Percentiles rank a stretch among this genome's conserved stretches.
Evolutionary conservation across 2,113 vertebrate species (phyloP).

Genomic region (Australoheros scitulus): DNA sequence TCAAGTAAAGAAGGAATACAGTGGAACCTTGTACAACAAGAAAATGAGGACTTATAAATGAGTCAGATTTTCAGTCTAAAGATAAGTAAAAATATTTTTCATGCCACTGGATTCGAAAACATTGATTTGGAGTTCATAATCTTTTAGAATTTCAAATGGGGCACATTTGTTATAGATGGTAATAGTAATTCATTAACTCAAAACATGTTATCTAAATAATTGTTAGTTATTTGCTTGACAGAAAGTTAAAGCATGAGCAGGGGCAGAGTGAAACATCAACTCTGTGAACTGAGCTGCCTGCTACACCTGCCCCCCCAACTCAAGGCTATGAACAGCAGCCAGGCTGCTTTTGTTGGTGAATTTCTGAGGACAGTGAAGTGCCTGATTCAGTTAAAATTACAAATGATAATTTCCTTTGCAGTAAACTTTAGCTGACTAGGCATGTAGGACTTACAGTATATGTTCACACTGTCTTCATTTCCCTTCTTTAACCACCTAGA

Average conservation of each 20-base stretch:
- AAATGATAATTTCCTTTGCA: neutral
- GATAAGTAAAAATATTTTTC: neutral
- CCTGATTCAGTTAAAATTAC: neutral
- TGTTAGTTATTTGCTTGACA: neutral
- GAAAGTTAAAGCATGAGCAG: neutral
- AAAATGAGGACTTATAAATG: neutral
- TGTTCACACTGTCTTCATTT: neutral
- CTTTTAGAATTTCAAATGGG: neutral
- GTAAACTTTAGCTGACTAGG: neutral
- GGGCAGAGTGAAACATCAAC: constrained; percentile 51
- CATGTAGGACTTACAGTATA: neutral
- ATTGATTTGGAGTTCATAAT: neutral
- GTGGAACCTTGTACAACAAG: neutral
- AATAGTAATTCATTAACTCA: constrained; percentile 29
- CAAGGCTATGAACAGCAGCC: constrained; percentile 13
- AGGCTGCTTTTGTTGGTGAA: neutral
- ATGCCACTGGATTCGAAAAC: neutral
- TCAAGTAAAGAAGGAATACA: neutral
- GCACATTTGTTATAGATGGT: neutral
- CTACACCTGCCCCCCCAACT: constrained; percentile 47
- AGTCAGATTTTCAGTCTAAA: neutral
- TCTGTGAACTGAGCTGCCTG: constrained; percentile 55
- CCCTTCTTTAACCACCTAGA: neutral
- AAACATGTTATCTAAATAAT: constrained; percentile 4
- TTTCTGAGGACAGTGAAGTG: neutral